Conservation (phyloP, 2,113 vertebrate genomes). For the Ascaphus truei region DNA sequence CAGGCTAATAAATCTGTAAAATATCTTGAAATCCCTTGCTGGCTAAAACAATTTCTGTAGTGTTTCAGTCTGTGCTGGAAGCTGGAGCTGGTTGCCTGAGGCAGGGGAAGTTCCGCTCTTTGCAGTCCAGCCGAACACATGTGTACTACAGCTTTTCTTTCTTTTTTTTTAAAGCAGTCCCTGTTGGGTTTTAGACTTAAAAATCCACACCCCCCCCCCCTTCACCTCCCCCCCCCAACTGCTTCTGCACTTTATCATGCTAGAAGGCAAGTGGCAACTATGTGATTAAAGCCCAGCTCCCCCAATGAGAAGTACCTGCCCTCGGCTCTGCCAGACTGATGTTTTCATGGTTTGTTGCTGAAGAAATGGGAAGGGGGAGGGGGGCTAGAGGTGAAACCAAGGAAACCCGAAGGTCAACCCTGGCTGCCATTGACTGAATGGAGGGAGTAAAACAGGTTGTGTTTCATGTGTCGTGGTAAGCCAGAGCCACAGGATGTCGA, state of each 20-base stretch:
- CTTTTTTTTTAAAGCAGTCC: conserved; percentile 37
- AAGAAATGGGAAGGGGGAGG: conserved; percentile 18
- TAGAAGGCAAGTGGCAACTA: conserved; percentile 51
- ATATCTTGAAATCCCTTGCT: conserved; percentile 58
- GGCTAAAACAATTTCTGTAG: conserved; percentile 57
- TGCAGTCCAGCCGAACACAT: conserved; percentile 39
- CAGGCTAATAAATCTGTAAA: conserved; percentile 65
- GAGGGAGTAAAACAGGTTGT: conserved; percentile 45
- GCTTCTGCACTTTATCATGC: conserved; percentile 64
- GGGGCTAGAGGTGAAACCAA: conserved; percentile 32
- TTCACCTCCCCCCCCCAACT: conserved; percentile 36
- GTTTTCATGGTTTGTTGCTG: neutral
- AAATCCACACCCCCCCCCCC: conserved; percentile 48
- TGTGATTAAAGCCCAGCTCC: conserved; percentile 69
- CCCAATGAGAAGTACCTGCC: conserved; percentile 51
- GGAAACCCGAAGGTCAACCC: conserved; percentile 24
- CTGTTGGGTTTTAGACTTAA: conserved; percentile 57
- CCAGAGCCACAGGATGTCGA: neutral
- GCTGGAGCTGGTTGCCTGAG: conserved; percentile 45
- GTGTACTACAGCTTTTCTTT: conserved; percentile 29
- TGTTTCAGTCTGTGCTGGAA: conserved; percentile 52
- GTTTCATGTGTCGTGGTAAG: conserved; percentile 41
- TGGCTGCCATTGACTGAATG: conserved; percentile 22
- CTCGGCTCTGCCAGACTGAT: conserved; percentile 44
- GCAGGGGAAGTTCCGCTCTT: conserved; percentile 47